phyloP scores from a whole-genome alignment of 2,888 invertebrate genomes.

The Automeris io region DNA sequence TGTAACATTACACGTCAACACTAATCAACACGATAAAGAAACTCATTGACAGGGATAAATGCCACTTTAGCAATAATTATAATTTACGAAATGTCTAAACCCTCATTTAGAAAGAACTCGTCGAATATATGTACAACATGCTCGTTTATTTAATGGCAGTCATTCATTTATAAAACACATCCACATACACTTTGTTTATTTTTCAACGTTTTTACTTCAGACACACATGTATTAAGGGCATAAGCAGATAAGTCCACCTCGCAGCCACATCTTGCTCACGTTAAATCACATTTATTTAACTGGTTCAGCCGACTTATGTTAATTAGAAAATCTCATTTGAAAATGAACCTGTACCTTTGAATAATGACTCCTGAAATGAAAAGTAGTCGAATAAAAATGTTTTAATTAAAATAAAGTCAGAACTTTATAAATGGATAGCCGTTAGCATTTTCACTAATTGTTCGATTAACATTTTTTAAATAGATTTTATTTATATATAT shows the following conservation, averaged over 20 bases:
- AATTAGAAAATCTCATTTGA: conserved; percentile 75
- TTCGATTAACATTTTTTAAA: too few species aligned
- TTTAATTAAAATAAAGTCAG: conserved; percentile 44
- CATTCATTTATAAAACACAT: conserved; percentile 35
- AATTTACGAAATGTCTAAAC: too few species aligned
- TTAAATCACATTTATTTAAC: conserved; percentile 76
- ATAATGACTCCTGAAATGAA: conserved; percentile 63
- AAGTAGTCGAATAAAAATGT: conserved; percentile 52
- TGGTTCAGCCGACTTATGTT: conserved; percentile 69
- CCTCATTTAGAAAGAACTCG: too few species aligned
- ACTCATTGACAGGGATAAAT: too few species aligned
- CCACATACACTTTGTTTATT: conserved; percentile 27
- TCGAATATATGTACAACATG: too few species aligned
- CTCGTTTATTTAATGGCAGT: conserved; percentile 30
- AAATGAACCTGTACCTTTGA: conserved; percentile 65
- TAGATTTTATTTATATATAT: too few species aligned
- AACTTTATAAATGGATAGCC: too few species aligned
- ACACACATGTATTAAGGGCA: conserved; percentile 36
- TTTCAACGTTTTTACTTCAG: conserved; percentile 45
- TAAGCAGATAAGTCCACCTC: conserved; percentile 39
- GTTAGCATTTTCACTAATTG: too few species aligned
- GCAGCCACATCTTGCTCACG: conserved; percentile 44
- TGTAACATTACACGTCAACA: too few species aligned
- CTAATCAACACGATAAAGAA: too few species aligned
- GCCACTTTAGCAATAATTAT: too few species aligned